Conservation (phyloP, 2,113 vertebrate genomes). For the Collichthys lucidus region DNA sequence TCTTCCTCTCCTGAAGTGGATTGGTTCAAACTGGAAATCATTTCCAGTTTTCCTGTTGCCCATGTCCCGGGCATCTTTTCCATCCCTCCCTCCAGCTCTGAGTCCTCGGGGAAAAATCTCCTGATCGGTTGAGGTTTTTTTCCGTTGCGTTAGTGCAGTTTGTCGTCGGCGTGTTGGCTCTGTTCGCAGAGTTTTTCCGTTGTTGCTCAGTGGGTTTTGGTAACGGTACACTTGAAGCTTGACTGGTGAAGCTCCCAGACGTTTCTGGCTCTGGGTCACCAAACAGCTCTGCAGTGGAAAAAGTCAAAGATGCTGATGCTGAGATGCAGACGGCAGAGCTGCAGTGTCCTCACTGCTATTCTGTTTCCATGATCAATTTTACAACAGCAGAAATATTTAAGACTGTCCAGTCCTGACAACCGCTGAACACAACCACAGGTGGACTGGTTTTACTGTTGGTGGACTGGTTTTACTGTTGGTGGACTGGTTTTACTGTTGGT, state of each 20-base stretch:
- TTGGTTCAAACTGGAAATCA: constrained; percentile 1
- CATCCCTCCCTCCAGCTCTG: constrained; percentile 21
- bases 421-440: too few relatives aligned
- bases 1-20: background rate
- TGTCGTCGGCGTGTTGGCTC: constrained; percentile 15
- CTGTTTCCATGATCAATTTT: background rate
- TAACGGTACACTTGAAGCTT: constrained; percentile 5
- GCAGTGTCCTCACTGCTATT: too few relatives aligned
- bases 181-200: constrained; percentile 22
- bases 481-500: too few relatives aligned
- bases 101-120: constrained; percentile 11
- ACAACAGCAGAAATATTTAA: background rate
- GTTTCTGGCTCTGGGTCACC: background rate
- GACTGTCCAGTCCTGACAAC: too few relatives aligned
- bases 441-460: too few relatives aligned
- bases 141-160: constrained; percentile 16
- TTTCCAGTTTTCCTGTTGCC: constrained; percentile 18
- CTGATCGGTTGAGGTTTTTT: constrained; percentile 30
- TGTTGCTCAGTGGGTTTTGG: constrained; percentile 28
- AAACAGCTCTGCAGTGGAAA: constrained; percentile 24
- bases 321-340: background rate
- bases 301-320: constrained; percentile 12
- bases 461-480: too few relatives aligned
- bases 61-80: constrained; percentile 33
- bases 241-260: constrained; percentile 26